Evolutionary conservation across 2,113 vertebrate species (phyloP).

Genomic region (Jaculus jaculus): DNA sequence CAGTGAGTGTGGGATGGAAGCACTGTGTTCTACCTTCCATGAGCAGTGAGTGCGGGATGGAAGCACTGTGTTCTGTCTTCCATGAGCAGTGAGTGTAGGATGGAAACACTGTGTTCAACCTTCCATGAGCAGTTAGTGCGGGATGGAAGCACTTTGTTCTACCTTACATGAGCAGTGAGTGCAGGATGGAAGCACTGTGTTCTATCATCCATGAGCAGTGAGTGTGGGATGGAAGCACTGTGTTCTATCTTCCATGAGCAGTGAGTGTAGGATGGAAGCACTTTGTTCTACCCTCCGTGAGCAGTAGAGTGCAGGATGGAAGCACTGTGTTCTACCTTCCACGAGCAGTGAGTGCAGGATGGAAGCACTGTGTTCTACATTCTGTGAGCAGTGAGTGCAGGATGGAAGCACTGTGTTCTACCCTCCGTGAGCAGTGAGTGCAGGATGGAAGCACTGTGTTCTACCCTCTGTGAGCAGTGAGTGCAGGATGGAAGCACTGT

Average conservation of each 20-base stretch:
- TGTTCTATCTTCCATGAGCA: background rate
- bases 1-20: too few relatives aligned
- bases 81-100: background rate
- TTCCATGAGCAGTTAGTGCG: background rate
- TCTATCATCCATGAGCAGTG: background rate
- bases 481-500: rapidly evolving
- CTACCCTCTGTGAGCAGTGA: background rate
- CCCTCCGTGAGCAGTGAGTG: too few relatives aligned
- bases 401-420: background rate
- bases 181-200: rapidly evolving
- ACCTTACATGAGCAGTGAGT: too few relatives aligned
- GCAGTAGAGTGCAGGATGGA: too few relatives aligned
- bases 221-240: rapidly evolving
- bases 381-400: background rate
- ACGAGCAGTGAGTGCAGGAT: background rate
- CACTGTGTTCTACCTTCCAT: too few relatives aligned
- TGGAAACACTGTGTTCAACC: background rate
- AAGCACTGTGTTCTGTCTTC: background rate
- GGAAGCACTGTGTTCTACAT: background rate
- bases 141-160: rapidly evolving
- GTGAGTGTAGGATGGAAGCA: background rate
- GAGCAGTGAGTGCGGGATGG: too few relatives aligned
- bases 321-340: background rate
- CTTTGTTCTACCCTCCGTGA: background rate
- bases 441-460: rapidly evolving